Evolutionary conservation across 2,888 invertebrate species (phyloP).

Genomic region (Brenthis hecate): DNA sequence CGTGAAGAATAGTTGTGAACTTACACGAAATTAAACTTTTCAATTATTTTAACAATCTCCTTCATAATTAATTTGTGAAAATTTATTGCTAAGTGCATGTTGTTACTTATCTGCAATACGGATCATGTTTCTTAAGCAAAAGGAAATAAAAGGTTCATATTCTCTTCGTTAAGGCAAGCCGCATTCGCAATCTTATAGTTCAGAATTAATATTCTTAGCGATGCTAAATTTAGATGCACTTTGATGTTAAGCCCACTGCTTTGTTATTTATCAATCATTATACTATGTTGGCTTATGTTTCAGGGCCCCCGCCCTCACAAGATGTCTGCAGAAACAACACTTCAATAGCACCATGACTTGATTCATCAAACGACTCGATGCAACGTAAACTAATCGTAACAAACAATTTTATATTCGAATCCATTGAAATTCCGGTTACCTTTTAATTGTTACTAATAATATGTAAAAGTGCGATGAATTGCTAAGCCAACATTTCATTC

Average conservation of each 20-base stretch:
- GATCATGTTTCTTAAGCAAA: conserved; percentile 1
- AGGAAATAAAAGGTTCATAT: conserved; percentile 37
- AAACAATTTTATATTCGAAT: conserved; percentile 64
- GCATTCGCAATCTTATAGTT: conserved; percentile 27
- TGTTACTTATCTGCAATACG: not conserved
- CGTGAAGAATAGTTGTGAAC: not conserved
- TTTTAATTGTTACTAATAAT: conserved; percentile 46
- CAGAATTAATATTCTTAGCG: conserved; percentile 31
- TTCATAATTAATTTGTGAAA: not conserved
- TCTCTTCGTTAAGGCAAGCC: conserved; percentile 9
- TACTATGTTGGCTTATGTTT: conserved; percentile 50
- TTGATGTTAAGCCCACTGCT: conserved; percentile 49
- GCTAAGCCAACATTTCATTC: conserved; percentile 40
- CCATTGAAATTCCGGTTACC: conserved; percentile 56
- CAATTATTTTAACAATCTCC: not conserved
- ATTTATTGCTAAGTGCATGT: no score
- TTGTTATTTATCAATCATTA: conserved; percentile 43
- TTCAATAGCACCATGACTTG: conserved; percentile 73
- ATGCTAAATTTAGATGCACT: conserved; percentile 50
- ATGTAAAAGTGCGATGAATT: conserved; percentile 40
- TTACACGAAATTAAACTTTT: not conserved
- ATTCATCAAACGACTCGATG: conserved; percentile 49
- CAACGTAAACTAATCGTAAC: conserved; percentile 52
- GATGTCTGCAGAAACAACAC: conserved; percentile 70
- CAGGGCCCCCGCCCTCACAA: conserved; percentile 76